These are phyloP conservation scores for Molossus alvarezi DNA, from an alignment of 2,797 vertebrate species.

Conservation along the genomic window DNA sequence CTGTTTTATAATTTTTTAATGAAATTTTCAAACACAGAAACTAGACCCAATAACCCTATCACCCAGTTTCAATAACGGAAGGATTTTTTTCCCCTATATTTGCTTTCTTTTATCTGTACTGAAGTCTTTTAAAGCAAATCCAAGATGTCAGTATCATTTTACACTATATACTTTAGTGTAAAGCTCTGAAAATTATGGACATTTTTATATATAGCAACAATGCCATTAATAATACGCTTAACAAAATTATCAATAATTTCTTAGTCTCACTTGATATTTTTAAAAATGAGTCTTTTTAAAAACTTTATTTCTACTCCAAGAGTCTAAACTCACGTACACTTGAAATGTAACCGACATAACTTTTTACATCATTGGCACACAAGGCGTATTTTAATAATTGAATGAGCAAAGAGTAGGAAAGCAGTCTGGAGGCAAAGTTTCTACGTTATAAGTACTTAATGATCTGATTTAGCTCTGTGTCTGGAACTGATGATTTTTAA, in stretches of 20 bases:
- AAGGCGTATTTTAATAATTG: background rate
- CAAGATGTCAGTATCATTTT: background rate
- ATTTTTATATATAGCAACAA: background rate
- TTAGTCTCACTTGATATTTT: background rate
- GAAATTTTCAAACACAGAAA: constrained; percentile 60
- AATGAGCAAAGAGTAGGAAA: constrained; percentile 20
- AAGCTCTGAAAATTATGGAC: constrained; percentile 13
- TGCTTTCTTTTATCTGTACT: constrained; percentile 1
- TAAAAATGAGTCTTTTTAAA: constrained; percentile 14
- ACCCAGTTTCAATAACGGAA: constrained; percentile 1
- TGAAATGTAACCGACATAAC: constrained; percentile 1
- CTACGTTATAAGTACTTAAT: constrained; percentile 30
- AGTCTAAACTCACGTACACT: background rate
- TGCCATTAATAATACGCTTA: background rate
- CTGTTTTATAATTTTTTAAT: background rate
- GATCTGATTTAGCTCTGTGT: background rate
- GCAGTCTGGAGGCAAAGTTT: background rate
- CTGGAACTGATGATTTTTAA: constrained; percentile 28
- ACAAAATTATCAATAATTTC: background rate
- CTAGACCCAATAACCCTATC: background rate
- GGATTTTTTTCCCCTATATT: background rate
- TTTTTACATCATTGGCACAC: constrained; percentile 19
- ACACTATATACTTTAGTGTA: background rate
- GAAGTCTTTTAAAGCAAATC: constrained; percentile 44
- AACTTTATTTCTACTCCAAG: background rate